These are phyloP conservation scores for Anthopleura xanthogrammica DNA, from an alignment of 92 coral and sea anemone genomes.

Conservation along the genomic window DNA sequence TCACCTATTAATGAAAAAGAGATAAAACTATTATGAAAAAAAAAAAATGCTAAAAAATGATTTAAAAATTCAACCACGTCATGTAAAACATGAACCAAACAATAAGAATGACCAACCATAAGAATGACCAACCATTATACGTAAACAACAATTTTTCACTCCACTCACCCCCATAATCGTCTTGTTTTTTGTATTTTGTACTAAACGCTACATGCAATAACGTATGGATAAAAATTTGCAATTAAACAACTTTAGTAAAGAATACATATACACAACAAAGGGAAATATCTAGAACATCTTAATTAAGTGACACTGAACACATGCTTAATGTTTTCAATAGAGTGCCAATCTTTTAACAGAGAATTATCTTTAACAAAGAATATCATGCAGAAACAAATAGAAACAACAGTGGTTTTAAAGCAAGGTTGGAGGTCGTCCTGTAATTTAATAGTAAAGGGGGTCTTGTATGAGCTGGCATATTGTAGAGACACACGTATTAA, in stretches of 20 bases:
- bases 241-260: constrained; percentile 6
- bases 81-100: neutral
- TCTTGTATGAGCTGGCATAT: constrained; percentile 3
- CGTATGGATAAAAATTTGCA: neutral
- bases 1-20: constrained; percentile 59
- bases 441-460: neutral
- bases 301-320: neutral
- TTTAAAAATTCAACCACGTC: neutral
- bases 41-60: neutral
- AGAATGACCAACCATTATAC: neutral
- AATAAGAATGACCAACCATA: neutral
- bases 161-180: constrained; percentile 3
- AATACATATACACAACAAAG: neutral
- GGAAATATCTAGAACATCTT: neutral
- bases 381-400: neutral
- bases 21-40: neutral
- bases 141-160: neutral
- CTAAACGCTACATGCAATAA: neutral
- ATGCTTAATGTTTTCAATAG: neutral
- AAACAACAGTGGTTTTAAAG: neutral
- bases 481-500: neutral
- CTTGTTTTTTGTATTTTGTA: constrained; percentile 13
- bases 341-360: neutral
- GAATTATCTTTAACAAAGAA: neutral
- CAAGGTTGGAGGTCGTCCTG: neutral